Percentiles rank a stretch among this genome's conserved stretches.
Conservation (phyloP, 2,797 vertebrate species). For the Amazonetta brasiliensis region DNA sequence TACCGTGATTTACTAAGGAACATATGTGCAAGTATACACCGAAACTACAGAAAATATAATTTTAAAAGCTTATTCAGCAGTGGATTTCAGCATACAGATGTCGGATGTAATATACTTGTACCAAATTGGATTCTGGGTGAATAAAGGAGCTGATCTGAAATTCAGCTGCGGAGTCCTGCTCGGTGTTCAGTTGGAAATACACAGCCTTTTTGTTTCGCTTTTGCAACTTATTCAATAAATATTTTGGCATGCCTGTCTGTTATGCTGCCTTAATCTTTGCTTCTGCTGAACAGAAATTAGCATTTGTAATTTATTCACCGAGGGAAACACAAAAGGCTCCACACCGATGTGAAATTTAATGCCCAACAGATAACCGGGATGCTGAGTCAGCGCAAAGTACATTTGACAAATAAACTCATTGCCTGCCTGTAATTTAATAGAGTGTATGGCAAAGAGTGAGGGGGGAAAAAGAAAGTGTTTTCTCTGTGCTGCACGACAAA, state of each 20-base stretch:
- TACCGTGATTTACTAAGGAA: not conserved
- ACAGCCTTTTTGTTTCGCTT: not conserved
- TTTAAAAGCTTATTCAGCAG: not conserved
- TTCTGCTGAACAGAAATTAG: not conserved
- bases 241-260: conserved; percentile 25
- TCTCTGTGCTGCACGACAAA: not conserved
- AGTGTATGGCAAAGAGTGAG: not conserved
- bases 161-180: not conserved
- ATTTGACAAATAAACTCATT: not conserved
- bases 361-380: not conserved
- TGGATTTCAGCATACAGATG: not conserved
- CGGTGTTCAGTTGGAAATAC: not conserved
- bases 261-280: not conserved
- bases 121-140: not conserved
- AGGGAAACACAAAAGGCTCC: not conserved
- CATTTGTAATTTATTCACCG: conserved; percentile 21
- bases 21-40: not conserved
- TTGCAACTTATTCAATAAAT: not conserved
- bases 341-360: not conserved
- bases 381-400: not conserved
- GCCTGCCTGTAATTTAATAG: not conserved
- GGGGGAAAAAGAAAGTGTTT: not conserved
- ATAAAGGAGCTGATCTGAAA: not conserved
- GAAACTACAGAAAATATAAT: not conserved
- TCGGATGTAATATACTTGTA: not conserved